Evolutionary conservation across 2,797 vertebrate species (phyloP), one percentile per base, ranked within the genome.

Genomic region (Sebastes taczanowskii): DNA sequence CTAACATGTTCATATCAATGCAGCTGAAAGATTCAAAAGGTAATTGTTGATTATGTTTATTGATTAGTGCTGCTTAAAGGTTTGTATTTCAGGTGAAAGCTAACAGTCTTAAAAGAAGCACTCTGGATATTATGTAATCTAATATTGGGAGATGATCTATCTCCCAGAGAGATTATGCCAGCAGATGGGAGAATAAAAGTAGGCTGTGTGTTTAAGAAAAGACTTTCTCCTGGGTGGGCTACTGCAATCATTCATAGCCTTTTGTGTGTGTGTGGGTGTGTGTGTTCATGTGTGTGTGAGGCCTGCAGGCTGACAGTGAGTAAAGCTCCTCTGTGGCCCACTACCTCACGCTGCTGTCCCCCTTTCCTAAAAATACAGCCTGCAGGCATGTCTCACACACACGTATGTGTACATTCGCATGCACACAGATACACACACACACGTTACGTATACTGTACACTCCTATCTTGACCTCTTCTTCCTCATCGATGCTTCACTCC

Each of bases 161-260:
- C 69, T 86, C 83, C 71, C 83, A 63, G 66, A 86, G 83, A 88
- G 88, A 88, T 84, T 89, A 82, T 5, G 72, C 11, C 42, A 71
- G 66, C 83, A 88, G 88, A 92, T 79, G 77, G 86, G 73, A 79
- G 74, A 86, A 22, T 78, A 82, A 91, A 90, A 82, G 61, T 80
- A 87, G 86, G 80, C 86, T 91, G 89, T 90, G 83, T 92, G 89
- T 91, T 92, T 91, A 89, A 90, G 80, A 90, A 89, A 89, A 88
- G 65, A 89, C 75, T 82, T 84, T 91, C 87, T 92, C 80, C 75
- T 90, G 89, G 91, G 86, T 90, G 88, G 90, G 83, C 88, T 78
- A 84, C 76, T 89, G 80, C 79, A 88, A 70, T 86, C 86, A 82
- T 88, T 91, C 85, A 86, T 55, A 80, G 67, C 58, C 29, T 46